phyloP scores from a whole-genome alignment of 2,888 invertebrate genomes.

The Gymnocheta viridis region DNA sequence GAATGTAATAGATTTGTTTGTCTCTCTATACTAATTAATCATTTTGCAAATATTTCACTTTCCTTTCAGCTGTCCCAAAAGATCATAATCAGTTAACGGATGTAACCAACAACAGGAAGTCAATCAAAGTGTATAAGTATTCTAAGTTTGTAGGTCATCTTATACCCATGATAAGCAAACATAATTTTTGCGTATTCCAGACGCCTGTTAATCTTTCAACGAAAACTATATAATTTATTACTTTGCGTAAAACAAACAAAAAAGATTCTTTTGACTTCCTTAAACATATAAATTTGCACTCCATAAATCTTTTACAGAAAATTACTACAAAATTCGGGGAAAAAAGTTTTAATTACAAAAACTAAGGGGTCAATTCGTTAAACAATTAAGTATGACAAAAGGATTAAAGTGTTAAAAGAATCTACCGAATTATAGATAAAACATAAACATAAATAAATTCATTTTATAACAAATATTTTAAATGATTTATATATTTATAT shows the following conservation, averaged over 20 bases:
- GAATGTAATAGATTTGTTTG: not conserved
- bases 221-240: conserved; percentile 52
- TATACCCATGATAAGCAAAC: not conserved
- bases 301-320: conserved; percentile 61
- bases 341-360: conserved; percentile 12
- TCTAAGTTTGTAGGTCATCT: conserved; percentile 34
- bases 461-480: conserved; percentile 10
- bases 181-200: conserved; percentile 8
- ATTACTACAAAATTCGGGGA: not conserved
- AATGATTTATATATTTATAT: conserved; percentile 45
- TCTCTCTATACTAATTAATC: conserved; percentile 37
- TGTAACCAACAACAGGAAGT: conserved; percentile 40
- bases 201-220: conserved; percentile 12
- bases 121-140: conserved; percentile 8
- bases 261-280: conserved; percentile 44
- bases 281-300: conserved; percentile 58
- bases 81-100: conserved; percentile 63
- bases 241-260: conserved; percentile 9
- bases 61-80: conserved; percentile 40
- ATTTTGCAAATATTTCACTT: conserved; percentile 41
- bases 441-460: conserved; percentile 54
- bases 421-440: conserved; percentile 57
- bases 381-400: conserved; percentile 37
- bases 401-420: conserved; percentile 51
- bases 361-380: conserved; percentile 30